Evolutionary conservation across 2,888 invertebrate genomes (phyloP).

Genomic region (Danaus chrysippus): DNA sequence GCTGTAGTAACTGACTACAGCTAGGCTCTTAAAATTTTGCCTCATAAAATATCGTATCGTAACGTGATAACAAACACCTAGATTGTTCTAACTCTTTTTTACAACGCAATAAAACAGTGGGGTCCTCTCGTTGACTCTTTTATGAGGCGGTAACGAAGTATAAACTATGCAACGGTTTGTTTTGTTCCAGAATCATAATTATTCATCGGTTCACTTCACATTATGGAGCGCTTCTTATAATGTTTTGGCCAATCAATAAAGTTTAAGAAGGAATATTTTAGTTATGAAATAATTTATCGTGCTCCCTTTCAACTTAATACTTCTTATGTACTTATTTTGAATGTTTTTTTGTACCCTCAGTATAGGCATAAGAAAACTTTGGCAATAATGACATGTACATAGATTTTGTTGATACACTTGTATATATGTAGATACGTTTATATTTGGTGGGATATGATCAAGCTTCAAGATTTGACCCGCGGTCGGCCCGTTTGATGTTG

Average conservation of each 20-base stretch:
- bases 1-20: too few species aligned
- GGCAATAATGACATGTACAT: too few species aligned
- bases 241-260: conserved; percentile 6
- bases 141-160: conserved; percentile 40
- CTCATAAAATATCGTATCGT: conserved; percentile 17
- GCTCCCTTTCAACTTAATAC: background rate
- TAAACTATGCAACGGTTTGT: conserved; percentile 38
- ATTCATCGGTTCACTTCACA: conserved; percentile 29
- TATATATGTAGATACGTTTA: conserved; percentile 18
- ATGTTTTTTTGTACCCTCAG: too few species aligned
- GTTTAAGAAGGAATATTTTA: background rate
- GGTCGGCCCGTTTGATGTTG: conserved; percentile 57
- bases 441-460: conserved; percentile 37
- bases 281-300: background rate
- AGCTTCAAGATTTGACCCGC: conserved; percentile 50
- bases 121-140: conserved; percentile 38
- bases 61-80: conserved; percentile 12
- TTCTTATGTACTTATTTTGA: too few species aligned
- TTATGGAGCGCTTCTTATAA: conserved; percentile 15
- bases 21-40: background rate
- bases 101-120: conserved; percentile 40
- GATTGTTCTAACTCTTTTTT: conserved; percentile 38
- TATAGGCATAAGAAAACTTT: too few species aligned
- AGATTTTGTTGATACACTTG: too few species aligned
- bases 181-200: conserved; percentile 32